Conservation (phyloP, 2,797 vertebrate species). For the Coreius guichenoti region DNA sequence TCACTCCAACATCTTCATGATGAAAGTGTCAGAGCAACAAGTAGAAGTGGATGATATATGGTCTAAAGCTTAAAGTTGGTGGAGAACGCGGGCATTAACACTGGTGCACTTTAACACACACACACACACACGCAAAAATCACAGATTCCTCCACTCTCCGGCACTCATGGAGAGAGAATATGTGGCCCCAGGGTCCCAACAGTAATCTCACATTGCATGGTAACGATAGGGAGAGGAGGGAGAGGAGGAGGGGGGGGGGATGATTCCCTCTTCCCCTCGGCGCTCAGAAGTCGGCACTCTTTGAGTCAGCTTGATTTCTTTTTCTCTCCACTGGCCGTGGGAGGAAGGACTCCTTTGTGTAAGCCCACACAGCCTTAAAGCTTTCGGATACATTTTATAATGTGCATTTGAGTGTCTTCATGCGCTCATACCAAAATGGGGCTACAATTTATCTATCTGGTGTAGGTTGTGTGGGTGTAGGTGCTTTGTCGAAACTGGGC, state of each 20-base stretch:
- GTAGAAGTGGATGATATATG: conserved; percentile 47
- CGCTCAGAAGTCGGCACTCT: conserved; percentile 68
- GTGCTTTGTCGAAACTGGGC: conserved; percentile 59
- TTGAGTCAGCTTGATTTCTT: conserved; percentile 78
- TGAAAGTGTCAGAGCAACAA: conserved; percentile 53
- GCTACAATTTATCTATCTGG: conserved; percentile 55
- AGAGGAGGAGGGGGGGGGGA: conserved; percentile 55
- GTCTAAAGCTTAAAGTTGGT: conserved; percentile 5
- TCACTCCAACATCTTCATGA: conserved; percentile 39
- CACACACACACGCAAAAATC: conserved; percentile 30
- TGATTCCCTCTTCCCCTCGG: conserved; percentile 72
- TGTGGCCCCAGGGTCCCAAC: conserved; percentile 68
- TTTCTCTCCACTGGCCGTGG: conserved; percentile 73
- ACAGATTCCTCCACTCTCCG: conserved; percentile 46
- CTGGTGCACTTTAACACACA: conserved; percentile 28
- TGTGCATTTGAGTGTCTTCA: conserved; percentile 46
- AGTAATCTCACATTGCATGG: conserved; percentile 75
- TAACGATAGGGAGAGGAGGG: conserved; percentile 65
- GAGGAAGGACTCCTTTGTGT: conserved; percentile 79
- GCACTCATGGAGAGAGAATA: conserved; percentile 61
- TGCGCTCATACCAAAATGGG: conserved; percentile 14
- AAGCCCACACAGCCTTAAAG: conserved; percentile 77
- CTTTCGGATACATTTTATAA: conserved; percentile 70
- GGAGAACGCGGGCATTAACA: conserved; percentile 20
- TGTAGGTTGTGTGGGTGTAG: conserved; percentile 55